phyloP scores from a whole-genome alignment of 2,797 vertebrate genomes.

The Champsocephalus gunnari region DNA sequence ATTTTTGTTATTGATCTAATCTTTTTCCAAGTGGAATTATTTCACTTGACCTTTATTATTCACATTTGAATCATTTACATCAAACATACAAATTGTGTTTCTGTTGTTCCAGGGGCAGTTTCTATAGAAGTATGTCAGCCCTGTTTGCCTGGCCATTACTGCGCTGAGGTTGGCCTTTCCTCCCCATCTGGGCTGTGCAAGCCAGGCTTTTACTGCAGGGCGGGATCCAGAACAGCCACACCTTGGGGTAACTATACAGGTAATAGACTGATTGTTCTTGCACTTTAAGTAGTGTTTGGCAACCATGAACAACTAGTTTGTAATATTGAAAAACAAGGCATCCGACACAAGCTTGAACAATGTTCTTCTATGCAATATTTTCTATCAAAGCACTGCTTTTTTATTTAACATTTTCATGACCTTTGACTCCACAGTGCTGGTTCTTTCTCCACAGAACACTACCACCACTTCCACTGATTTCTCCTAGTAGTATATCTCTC shows the following conservation, averaged over 20 bases:
- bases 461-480: constrained; percentile 20
- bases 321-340: not conserved
- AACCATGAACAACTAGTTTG: constrained; percentile 5
- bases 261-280: constrained; percentile 28
- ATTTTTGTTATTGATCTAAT: not conserved
- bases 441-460: constrained; percentile 27
- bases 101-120: constrained; percentile 75
- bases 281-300: not conserved
- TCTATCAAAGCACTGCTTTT: constrained; percentile 13
- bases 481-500: constrained; percentile 22
- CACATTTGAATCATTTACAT: not conserved
- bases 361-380: constrained; percentile 13
- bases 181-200: constrained; percentile 85
- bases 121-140: constrained; percentile 84
- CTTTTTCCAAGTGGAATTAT: not conserved
- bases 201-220: constrained; percentile 86
- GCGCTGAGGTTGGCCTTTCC: constrained; percentile 82
- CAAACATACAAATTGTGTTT: not conserved
- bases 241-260: constrained; percentile 74
- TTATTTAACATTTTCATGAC: constrained; percentile 34
- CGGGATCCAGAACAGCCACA: constrained; percentile 79
- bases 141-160: constrained; percentile 87
- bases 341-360: constrained; percentile 5
- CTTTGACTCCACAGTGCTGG: constrained; percentile 32
- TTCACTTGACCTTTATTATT: not conserved